Conservation (phyloP, 2,797 vertebrate species). For the Bufotes viridis region DNA sequence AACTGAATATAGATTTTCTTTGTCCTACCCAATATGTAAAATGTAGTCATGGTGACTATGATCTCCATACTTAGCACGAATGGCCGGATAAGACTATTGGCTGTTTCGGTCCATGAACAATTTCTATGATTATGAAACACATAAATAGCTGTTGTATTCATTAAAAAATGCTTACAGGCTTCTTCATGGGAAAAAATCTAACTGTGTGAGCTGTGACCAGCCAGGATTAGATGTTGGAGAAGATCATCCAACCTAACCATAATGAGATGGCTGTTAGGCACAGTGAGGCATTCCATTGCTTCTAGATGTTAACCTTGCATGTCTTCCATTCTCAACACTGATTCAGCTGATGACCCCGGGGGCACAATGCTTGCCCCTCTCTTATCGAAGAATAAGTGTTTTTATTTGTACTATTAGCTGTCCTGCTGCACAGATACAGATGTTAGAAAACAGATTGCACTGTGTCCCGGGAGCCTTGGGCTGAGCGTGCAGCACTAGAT, state of each 20-base stretch:
- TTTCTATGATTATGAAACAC: neutral
- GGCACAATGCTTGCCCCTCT: neutral
- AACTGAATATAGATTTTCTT: neutral
- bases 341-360: neutral
- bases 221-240: neutral
- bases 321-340: neutral
- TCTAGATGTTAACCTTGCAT: neutral
- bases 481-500: slow-evolving; percentile 14
- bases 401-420: slow-evolving; percentile 34
- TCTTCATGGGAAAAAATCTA: neutral
- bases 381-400: neutral
- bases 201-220: no score
- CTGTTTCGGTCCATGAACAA: neutral
- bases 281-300: neutral
- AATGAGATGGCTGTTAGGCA: neutral
- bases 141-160: neutral
- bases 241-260: neutral
- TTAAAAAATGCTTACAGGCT: neutral
- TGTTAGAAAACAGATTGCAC: slow-evolving; percentile 20
- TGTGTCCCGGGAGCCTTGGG: slow-evolving; percentile 14
- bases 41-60: neutral
- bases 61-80: neutral
- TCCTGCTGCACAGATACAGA: neutral
- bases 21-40: neutral
- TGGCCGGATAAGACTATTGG: neutral